Conservation (phyloP, 2,797 vertebrate species). For the Chelidonichthys spinosus region DNA sequence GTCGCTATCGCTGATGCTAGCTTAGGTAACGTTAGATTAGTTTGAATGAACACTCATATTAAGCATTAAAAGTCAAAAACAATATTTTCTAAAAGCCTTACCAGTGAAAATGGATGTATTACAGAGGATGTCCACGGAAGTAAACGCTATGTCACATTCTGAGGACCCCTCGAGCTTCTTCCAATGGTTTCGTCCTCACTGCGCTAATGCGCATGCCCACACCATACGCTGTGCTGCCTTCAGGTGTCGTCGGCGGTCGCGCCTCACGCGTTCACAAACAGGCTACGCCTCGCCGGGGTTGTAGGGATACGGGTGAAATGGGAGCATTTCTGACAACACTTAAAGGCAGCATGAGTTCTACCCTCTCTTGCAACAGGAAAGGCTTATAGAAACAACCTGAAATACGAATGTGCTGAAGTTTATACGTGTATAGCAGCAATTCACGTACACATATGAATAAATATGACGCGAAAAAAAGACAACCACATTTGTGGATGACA, state of each 20-base stretch:
- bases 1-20: constrained; percentile 8
- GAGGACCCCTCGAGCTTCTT: background rate
- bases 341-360: constrained; percentile 13
- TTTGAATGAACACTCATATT: background rate
- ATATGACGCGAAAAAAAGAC: background rate
- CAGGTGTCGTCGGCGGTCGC: background rate
- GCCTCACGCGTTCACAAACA: background rate
- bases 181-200: background rate
- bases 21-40: background rate
- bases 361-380: background rate
- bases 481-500: background rate
- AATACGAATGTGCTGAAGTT: background rate
- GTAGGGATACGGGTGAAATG: fast-evolving
- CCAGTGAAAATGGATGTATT: constrained; percentile 18
- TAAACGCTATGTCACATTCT: background rate
- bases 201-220: constrained; percentile 46
- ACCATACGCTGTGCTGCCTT: constrained; percentile 8
- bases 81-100: constrained; percentile 22
- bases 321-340: background rate
- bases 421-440: background rate
- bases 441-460: background rate
- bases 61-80: background rate
- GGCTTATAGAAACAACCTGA: background rate
- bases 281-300: too few relatives aligned
- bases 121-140: constrained; percentile 9